Base-by-base conservation (phyloP, 2,113 vertebrate genomes). In the Boulengerochromis microlepis region DNA sequence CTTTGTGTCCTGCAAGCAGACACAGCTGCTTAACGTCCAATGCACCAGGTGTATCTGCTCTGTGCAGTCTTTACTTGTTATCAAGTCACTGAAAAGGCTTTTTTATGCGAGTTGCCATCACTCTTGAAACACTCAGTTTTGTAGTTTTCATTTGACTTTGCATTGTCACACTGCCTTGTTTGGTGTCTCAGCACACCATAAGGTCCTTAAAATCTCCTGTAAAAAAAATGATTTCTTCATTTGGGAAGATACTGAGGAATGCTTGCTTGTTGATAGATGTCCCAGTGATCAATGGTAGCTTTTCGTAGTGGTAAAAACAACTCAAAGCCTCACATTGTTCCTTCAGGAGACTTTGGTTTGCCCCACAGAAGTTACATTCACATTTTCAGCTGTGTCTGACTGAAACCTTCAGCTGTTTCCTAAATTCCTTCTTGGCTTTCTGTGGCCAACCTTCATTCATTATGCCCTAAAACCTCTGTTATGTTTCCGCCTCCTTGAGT, bases 381-480 rank as follows among this genome's bases (percentile, higher is more conserved):
- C 22, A 40, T 86, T 64, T 87, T 50, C 8, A 47, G 19, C 5
- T 61, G 59, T n/a, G 7, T 87, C 12, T 53, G 26, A n/a, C 42
- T 78, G 26, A 71, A 84, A 40, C 42, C 56, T 54, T 54, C 50
- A 80, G 31, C 10, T 15, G 7, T 52, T 66, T n/a, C 4, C 1
- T 24, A n/a, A 31, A 47, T 52, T 66, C 26, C 33, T 85, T 84
- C 57, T 59, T 22, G 50, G 31, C 18, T 10, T 53, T 80, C 2
- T 45, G 81, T 40, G 12, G 71, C 18, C 50, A 50, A 10, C 26
- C 15, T 86, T 76, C 64, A 10, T 57, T 57, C 29, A 7, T 53
- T 81, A 97, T 0, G 95, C 96, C 2, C 69, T 95, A 71, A 96
- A 96, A 76, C 95, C 93, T 12, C 91, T 88, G 81, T 10, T 91